Evolutionary conservation across 2,888 invertebrate species (phyloP), one percentile per base, ranked within the genome.

Genomic region (Hyposoter didymator): DNA sequence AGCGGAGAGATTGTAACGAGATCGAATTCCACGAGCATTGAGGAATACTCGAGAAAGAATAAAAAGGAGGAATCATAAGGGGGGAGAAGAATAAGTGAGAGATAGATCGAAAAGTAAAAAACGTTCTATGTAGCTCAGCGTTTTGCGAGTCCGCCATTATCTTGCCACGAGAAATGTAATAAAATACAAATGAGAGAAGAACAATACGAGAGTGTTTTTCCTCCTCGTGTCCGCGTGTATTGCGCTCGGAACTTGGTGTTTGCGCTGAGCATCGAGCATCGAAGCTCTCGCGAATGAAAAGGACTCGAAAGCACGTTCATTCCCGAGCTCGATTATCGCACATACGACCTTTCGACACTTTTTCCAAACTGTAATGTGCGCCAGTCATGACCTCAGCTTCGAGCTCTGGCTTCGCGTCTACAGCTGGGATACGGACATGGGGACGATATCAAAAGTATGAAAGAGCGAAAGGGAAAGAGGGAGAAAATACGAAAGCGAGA

Each of bases 301-400:
- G 45, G 74, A 43, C 74, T 62, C 28, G 59, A 17, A 17, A 3
- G 4, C 6, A 39, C 19, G 12, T 47, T 45, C 0, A 12, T 73
- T 55, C 14, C 3, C 19, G 4, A 12, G 22, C 55, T 55, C n/a
- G n/a, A 49, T 32, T 17, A 6, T 17, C 43, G 35, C 45, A 49
- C 39, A 64, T 64, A 66, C 75, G 64, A 47, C 75, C 49, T 75
- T 66, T 12, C 35, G 19, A 64, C 10, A 17, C 6, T 35, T n/a
- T 59, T 39, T 47, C 19, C 12, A 49, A n/a, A 32, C 35, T 35
- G n/a, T 73, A 81, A n/a, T 81, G 52, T 84, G 75, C 59, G 75
- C 45, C 79, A 74, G 85, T 87, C 89, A 87, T 91, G 91, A 91
- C 91, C 91, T 88, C 91, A 89, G 80, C 91, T 91, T 91, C 91